Percentiles rank a stretch among this genome's conserved stretches.
phyloP scores from a whole-genome alignment of 2,113 vertebrate genomes.

The Falco punctatus region DNA sequence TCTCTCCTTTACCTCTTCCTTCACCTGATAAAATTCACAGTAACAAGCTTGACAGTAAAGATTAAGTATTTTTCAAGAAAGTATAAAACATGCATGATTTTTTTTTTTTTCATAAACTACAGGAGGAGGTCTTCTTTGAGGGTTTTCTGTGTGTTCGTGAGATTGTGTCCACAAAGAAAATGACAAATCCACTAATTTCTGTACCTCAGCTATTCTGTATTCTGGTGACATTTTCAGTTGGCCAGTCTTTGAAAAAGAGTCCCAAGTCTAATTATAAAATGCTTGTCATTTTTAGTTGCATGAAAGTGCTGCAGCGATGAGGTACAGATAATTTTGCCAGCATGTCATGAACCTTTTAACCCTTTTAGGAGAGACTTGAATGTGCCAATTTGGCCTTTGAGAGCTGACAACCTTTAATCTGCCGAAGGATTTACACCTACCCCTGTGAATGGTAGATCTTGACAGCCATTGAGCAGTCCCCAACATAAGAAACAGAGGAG shows the following conservation, averaged over 20 bases:
- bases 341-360: background rate
- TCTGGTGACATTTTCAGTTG: background rate
- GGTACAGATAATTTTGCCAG: background rate
- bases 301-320: background rate
- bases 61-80: background rate
- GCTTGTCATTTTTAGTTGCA: background rate
- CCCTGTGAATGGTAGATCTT: background rate
- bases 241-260: background rate
- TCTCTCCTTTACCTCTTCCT: background rate
- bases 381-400: background rate
- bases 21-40: background rate
- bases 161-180: background rate
- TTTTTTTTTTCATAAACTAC: background rate
- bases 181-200: background rate
- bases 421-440: background rate
- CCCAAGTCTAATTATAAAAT: background rate
- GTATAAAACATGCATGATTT: background rate
- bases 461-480: background rate
- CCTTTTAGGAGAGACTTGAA: background rate
- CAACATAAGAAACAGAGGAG: background rate
- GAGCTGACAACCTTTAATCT: background rate
- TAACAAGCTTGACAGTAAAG: background rate
- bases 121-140: background rate
- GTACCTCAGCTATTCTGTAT: background rate
- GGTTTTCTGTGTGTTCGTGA: background rate